phyloP scores from a whole-genome alignment of 2,113 vertebrate genomes.

The Motacilla tschutschensis region DNA sequence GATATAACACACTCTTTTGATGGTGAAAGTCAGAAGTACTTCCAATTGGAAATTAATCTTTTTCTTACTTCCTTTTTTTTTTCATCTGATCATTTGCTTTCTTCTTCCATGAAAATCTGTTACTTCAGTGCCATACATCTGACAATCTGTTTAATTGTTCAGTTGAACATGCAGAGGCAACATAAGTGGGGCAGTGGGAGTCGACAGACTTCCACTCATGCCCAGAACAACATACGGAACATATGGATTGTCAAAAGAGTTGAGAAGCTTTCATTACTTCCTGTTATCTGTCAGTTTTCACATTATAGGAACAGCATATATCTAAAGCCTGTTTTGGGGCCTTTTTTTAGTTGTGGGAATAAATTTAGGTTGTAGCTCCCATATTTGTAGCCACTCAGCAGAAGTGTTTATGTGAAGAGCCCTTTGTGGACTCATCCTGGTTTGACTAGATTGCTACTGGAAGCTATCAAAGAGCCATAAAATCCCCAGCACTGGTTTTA shows the following conservation, averaged over 20 bases:
- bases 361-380: slow-evolving; percentile 1
- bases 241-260: not conserved
- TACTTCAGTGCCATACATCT: not conserved
- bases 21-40: not conserved
- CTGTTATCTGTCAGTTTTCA: slow-evolving; percentile 26
- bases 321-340: not conserved
- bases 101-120: not conserved
- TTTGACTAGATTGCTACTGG: slow-evolving; percentile 50
- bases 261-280: slow-evolving; percentile 17
- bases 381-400: slow-evolving; percentile 34
- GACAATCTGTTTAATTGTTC: slow-evolving; percentile 16
- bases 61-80: not conserved
- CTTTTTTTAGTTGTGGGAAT: slow-evolving; percentile 19
- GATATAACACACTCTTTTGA: not conserved
- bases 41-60: not conserved
- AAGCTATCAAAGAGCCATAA: slow-evolving; percentile 35
- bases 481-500: slow-evolving; percentile 25
- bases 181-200: not conserved
- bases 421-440: slow-evolving; percentile 21
- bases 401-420: not conserved
- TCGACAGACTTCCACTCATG: not conserved
- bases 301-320: not conserved
- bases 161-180: not conserved
- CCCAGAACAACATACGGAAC: not conserved
- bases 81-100: not conserved